Evolutionary conservation across 2,797 vertebrate species (phyloP).

Genomic region (Apogon talboti): DNA sequence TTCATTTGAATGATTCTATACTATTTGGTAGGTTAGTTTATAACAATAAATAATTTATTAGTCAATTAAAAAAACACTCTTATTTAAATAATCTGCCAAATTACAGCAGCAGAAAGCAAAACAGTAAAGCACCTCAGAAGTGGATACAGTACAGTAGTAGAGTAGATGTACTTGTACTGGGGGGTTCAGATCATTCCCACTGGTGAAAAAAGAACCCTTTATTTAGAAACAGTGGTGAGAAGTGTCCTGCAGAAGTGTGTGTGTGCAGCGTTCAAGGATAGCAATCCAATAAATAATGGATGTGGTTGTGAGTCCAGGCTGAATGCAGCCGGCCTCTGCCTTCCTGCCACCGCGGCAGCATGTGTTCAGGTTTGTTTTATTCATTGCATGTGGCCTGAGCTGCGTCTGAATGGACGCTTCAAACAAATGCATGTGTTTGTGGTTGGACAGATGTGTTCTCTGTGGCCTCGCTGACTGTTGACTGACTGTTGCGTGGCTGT

Average conservation of each 20-base stretch:
- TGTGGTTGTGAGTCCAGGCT: slow-evolving; percentile 24
- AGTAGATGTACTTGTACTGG: no score
- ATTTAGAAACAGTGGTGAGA: slow-evolving; percentile 23
- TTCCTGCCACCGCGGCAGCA: slow-evolving; percentile 29
- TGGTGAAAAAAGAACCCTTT: slow-evolving; percentile 8
- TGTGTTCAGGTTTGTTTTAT: slow-evolving; percentile 48
- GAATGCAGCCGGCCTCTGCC: slow-evolving; percentile 30
- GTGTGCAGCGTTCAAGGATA: slow-evolving; percentile 19
- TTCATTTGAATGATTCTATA: no score
- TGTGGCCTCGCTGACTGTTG: slow-evolving; percentile 23
- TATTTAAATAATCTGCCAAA: no score
- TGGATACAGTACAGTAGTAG: no score
- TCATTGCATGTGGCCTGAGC: slow-evolving; percentile 31
- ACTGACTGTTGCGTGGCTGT: no score
- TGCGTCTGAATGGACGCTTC: slow-evolving; percentile 28
- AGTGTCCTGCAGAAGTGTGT: slow-evolving; percentile 30
- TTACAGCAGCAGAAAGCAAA: no score
- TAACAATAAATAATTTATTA: no score
- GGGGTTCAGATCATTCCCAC: slow-evolving; percentile 11
- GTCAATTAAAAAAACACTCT: no score
- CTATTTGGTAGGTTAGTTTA: no score
- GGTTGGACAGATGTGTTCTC: slow-evolving; percentile 35
- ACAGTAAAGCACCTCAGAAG: no score
- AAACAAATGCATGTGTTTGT: slow-evolving; percentile 29
- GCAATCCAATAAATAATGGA: slow-evolving; percentile 45